These are phyloP conservation scores for Antechinus stuartii DNA, from an alignment of 2,113 vertebrate genomes.

Conservation along the genomic window DNA sequence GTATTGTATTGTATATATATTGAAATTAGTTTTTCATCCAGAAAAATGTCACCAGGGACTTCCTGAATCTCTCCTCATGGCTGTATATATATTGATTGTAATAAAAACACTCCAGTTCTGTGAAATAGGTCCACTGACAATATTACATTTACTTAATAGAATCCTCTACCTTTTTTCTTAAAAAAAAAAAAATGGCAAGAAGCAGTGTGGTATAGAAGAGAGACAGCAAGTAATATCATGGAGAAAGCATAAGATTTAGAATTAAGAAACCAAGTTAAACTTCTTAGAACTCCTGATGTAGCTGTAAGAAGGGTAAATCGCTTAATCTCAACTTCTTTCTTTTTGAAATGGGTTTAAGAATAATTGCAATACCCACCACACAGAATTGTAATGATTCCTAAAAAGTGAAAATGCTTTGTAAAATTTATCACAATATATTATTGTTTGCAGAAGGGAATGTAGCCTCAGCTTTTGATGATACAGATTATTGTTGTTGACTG, in stretches of 20 bases:
- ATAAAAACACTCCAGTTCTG: background rate
- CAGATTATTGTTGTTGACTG: background rate
- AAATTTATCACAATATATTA: background rate
- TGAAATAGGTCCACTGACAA: background rate
- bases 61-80: background rate
- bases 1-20: too few species aligned
- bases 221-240: background rate
- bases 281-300: background rate
- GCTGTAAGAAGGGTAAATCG: background rate
- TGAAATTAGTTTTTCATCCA: background rate
- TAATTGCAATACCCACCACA: background rate
- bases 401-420: background rate
- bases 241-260: background rate
- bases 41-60: background rate
- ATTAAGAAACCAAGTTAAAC: background rate
- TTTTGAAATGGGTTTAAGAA: background rate
- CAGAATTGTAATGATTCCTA: background rate
- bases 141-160: background rate
- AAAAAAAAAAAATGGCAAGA: background rate
- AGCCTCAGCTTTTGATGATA: background rate
- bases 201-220: background rate
- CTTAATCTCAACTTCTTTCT: background rate
- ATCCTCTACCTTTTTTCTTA: background rate
- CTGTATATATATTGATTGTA: background rate
- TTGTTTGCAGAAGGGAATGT: background rate